Base-by-base conservation (phyloP, 2,113 vertebrate species). In the Corydoras sp. region DNA sequence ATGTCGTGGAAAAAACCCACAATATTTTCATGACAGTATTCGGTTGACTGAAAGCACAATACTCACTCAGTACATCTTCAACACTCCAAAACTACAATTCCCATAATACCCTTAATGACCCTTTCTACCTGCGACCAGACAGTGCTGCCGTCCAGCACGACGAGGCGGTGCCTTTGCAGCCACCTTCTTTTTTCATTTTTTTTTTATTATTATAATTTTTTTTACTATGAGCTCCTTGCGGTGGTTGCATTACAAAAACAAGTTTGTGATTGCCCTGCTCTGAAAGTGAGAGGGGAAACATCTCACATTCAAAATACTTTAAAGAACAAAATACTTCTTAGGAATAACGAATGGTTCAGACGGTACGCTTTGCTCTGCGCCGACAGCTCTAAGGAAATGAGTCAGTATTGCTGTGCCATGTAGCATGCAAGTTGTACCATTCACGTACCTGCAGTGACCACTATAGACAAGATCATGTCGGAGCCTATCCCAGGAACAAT, bases 1-100 rank as follows among this genome's bases (percentile, higher is more conserved):
- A 86, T 83, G 85, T 86, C 87, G 82, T 88, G 86, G 86, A 49
- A 62, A 5, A 85, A 88, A 88, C 85, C 85, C 84, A 84, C 85
- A 73, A 85, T 50, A 8, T 58, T 18, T 53, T 87, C 84, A 84
- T 77, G 84, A 87, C 85, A 86, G 84, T 87, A 81, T 88, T 86
- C 82, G 81, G 84, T 80, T 83, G 81, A 85, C 81, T 85, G 76
- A 81, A 84, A 86, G 81, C 80, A 83, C 84, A 84, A 76, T 60
- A 81, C 24, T 74, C 61, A 51, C 65, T 68, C 61, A 62, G 30
- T 29, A 65, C 14, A 64, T 56, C 62, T 62, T 43, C n/a, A 76
- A 77, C 84, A 81, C 83, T 84, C 77, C 35, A 78, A 67, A 75
- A 81, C 77, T 71, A 79, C 78, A 80, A 83, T 81, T 76, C 72